phyloP scores from a whole-genome alignment of 2,888 invertebrate genomes.

The Scrobipalpa atriplicella region DNA sequence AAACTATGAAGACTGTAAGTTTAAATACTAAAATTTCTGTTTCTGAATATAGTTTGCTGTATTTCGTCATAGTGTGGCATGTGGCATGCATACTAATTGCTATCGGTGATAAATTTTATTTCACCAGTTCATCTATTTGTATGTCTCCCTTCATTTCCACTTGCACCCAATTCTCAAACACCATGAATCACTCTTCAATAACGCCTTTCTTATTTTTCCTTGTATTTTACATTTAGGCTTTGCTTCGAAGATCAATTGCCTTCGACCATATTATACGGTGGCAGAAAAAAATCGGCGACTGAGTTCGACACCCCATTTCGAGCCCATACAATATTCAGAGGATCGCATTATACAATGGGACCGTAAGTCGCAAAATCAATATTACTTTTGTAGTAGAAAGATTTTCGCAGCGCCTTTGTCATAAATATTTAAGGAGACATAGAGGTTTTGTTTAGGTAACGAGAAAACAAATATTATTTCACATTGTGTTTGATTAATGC shows the following conservation, averaged over 20 bases:
- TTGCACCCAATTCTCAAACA: not conserved
- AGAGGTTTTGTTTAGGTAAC: conserved; percentile 44
- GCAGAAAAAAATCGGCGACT: conserved; percentile 18
- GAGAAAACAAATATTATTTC: conserved; percentile 30
- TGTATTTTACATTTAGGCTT: not conserved
- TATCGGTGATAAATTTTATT: no score
- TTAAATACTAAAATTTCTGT: no score
- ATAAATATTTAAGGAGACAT: conserved; percentile 72
- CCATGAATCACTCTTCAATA: not conserved
- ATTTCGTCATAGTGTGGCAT: no score
- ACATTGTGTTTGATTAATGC: conserved; percentile 27
- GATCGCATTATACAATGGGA: conserved; percentile 70
- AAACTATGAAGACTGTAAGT: no score
- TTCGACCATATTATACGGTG: conserved; percentile 1
- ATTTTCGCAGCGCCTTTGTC: conserved; percentile 61
- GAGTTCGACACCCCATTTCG: conserved; percentile 39
- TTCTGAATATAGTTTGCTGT: no score
- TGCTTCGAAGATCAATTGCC: conserved; percentile 22
- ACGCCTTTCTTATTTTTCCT: not conserved
- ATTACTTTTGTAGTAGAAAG: conserved; percentile 67
- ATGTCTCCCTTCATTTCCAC: not conserved
- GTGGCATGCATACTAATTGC: no score
- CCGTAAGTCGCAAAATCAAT: conserved; percentile 75
- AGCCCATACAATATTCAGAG: conserved; percentile 69
- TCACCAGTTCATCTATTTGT: no score